Base-by-base conservation (phyloP, 2,888 invertebrate genomes). In the Amblyjoppa fuscipennis region DNA sequence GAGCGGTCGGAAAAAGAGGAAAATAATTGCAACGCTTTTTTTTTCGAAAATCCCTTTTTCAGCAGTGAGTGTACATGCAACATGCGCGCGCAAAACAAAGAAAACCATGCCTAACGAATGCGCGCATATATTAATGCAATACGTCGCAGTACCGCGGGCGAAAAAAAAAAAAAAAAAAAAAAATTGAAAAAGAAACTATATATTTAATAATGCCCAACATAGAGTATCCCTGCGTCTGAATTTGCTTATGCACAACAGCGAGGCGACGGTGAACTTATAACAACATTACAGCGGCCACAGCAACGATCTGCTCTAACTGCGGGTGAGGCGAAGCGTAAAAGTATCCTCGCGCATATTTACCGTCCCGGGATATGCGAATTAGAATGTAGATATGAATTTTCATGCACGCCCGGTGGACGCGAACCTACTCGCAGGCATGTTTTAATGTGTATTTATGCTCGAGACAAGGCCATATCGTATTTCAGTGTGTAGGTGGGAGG, bases 401-500 rank as follows among this genome's bases (percentile, higher is more conserved):
- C 79, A 80, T 59, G 69, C 70, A 66, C 45, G 25, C 61, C 75
- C 79, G 71, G 75, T 73, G 69, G 71, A 81, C 85, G 38, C 34
- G 56, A 56, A 68, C 56, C 73, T 76, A 76, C 45, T 66, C 74
- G 51, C 61, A 71, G 82, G 34, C 82, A 66, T 68, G 82, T 82
- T 85, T 82, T 78, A 85, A 85, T 79, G 82, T 73, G 76, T 85
- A 85, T 85, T 82, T 85, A 85, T 85, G 85, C 82, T 59, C 82
- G 64, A 45, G 76, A 75, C 71, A 71, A 66, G 49, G 73, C 82
- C 70, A 59, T 53, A 76, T 53, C 75, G 68, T 82, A 59, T 82
- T 82, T 78, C 56, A 53, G 61, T 64, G 79, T 64, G 9, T 13
- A 31, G 64, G 38, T 71, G 64, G 38, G 16, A 20, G 49, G 56